Evolutionary conservation across 2,797 vertebrate species (phyloP).

Genomic region (Diceros bicornis): DNA sequence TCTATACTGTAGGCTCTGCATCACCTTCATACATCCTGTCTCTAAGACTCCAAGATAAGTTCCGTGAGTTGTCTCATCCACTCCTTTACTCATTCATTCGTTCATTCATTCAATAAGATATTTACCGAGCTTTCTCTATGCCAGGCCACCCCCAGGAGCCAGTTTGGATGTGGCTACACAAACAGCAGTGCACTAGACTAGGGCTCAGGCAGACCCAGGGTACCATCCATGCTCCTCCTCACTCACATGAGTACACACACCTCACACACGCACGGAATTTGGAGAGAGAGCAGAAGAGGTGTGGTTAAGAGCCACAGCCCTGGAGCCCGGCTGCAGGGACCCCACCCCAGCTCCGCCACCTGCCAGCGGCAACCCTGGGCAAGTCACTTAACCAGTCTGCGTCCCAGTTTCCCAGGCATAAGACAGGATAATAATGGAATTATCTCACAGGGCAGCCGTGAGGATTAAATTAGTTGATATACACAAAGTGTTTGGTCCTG

Average conservation of each 20-base stretch:
- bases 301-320: neutral
- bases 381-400: neutral
- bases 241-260: neutral
- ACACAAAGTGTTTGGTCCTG: neutral
- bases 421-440: neutral
- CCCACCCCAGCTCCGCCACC: neutral
- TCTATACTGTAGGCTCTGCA: too few species aligned
- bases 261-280: neutral
- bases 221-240: neutral
- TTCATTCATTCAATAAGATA: neutral
- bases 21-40: neutral
- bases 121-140: neutral
- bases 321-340: neutral
- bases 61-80: neutral
- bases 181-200: neutral
- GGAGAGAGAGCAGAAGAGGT: neutral
- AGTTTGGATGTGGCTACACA: neutral
- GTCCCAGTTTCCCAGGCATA: neutral
- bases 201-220: neutral
- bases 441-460: neutral
- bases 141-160: neutral
- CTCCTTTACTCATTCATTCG: neutral
- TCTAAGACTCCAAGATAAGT: neutral
- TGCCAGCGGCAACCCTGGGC: fast-evolving
- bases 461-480: neutral